A percentile compares a stretch with the other conserved stretches of the same genome.
Conservation (phyloP, 2,113 vertebrate genomes). For the Origma solitaria region DNA sequence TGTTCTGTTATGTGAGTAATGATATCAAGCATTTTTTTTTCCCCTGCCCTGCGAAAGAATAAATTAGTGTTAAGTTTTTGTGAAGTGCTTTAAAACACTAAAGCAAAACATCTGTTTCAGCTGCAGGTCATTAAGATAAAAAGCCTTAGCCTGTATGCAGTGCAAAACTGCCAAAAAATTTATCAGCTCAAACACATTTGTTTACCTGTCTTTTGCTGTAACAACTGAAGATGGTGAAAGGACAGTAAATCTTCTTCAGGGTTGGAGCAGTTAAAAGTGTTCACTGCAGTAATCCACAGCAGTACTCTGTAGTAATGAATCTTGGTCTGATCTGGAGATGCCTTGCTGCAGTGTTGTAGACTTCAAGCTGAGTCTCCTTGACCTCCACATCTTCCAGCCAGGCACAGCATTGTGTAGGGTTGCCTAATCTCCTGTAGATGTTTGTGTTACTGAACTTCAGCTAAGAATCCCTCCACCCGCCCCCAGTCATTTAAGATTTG, state of each 20-base stretch:
- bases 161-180: conserved; percentile 9
- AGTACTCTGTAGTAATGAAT: not conserved
- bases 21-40: conserved; percentile 1
- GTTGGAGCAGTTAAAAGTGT: not conserved
- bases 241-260: not conserved
- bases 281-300: not conserved
- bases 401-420: not conserved
- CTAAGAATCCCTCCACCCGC: not conserved
- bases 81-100: conserved; percentile 47
- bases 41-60: conserved; percentile 32
- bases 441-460: not conserved
- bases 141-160: not conserved
- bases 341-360: not conserved
- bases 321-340: not conserved
- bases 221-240: not conserved
- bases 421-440: not conserved
- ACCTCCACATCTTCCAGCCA: not conserved
- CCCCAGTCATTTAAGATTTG: not conserved
- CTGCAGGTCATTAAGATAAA: conserved; percentile 49
- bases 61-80: conserved; percentile 49
- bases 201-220: conserved; percentile 6
- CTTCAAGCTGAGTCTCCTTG: not conserved
- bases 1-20: conserved; percentile 48
- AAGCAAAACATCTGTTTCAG: conserved; percentile 52
- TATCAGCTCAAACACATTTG: not conserved